Evolutionary conservation across 2,888 invertebrate genomes (phyloP).

Genomic region (Galerucella calmariensis): DNA sequence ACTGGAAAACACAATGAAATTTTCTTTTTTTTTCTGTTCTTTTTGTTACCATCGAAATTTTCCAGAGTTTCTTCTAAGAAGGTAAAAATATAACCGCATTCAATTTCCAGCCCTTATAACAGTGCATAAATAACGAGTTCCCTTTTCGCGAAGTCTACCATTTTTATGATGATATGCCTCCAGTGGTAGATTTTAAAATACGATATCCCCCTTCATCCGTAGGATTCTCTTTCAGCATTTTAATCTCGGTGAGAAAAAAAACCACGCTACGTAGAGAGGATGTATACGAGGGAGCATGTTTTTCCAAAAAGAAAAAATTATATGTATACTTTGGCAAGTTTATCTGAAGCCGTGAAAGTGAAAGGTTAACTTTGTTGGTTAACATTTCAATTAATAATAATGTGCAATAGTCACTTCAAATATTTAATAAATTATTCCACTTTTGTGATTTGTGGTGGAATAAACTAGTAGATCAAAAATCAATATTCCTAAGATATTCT

Average conservation of each 20-base stretch:
- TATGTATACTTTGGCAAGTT: too few species aligned
- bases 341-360: too few species aligned
- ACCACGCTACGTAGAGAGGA: constrained; percentile 3
- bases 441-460: too few species aligned
- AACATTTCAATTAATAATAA: too few species aligned
- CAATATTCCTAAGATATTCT: too few species aligned
- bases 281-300: neutral
- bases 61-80: constrained; percentile 16
- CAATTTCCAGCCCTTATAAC: constrained; percentile 32
- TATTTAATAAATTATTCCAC: too few species aligned
- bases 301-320: too few species aligned
- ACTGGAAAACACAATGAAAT: neutral
- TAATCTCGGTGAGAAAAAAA: constrained; percentile 33
- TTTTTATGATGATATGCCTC: constrained; percentile 31
- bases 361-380: too few species aligned
- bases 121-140: constrained; percentile 28
- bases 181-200: constrained; percentile 28
- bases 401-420: too few species aligned
- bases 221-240: constrained; percentile 22
- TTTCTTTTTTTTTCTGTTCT: neutral
- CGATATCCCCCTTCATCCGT: neutral
- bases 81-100: constrained; percentile 26
- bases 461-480: too few species aligned
- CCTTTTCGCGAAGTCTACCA: constrained; percentile 30
- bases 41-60: constrained; percentile 13